Base-by-base conservation (phyloP, 2,113 vertebrate genomes). In the Phalacrocorax brasilianus region DNA sequence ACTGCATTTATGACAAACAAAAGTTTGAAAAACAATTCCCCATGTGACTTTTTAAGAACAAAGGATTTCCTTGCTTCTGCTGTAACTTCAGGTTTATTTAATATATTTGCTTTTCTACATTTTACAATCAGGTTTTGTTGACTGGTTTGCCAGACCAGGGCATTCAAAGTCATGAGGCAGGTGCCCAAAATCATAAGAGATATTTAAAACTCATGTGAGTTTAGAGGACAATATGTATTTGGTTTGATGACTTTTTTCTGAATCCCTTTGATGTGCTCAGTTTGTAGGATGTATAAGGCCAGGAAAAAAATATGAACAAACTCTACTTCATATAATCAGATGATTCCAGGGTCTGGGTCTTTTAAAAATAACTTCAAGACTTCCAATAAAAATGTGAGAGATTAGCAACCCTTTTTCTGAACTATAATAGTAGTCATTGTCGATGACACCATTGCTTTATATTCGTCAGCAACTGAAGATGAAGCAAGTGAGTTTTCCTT, bases 391-490 rank as follows among this genome's bases (percentile, higher is more conserved):
- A 30, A 9, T 8, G 8, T 32, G 50, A 49, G 22, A 84, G 32
- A 35, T 74, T 59, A 40, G 23, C 14, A 61, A 8, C 59, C 50
- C 11, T 59, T 40, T 50, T 65, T 18, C 78, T 56, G 49, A 59
- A 20, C 71, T 73, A 6, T 50, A 24, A 10, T 20, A 56, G 24
- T 40, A 58, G 9, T 40, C 32, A 19, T 55, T 74, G 30, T 16
- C 52, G 49, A 0, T 85, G 68, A 65, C 56, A 9, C 14, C 10
- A 5, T 61, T 91, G 79, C 73, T 95, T 78, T 91, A 6, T 97
- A 12, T 89, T 96, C 74, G 93, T 35, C 94, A 98, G 98, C 97
- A 89, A 55, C 89, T 40, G 98, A 92, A 62, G 70, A 91, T 32
- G 97, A 93, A 74, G 73, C 85, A 20, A 93, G 73, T 4, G 92